Base-by-base conservation (phyloP, 2,888 invertebrate species). In the Microctonus aethiopoides region DNA sequence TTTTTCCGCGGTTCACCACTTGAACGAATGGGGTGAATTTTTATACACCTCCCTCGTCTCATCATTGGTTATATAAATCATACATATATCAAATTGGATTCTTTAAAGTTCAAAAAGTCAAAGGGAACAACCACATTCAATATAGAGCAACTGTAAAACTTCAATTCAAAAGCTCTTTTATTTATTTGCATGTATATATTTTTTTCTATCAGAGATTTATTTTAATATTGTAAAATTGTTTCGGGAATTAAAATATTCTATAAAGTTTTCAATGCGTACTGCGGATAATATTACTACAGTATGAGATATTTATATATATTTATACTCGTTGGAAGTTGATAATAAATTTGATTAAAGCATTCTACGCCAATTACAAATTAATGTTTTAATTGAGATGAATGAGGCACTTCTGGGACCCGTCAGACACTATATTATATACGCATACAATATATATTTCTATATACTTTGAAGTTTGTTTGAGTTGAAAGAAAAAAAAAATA, bases 321-420 rank as follows among this genome's bases (percentile, higher is more conserved):
- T 39, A n/a, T 39, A 13, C 1, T 2, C 39, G n/a, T 39, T 39
- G 46, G 9, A 26, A 54, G 24, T 54, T 54, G 71, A 63, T 76
- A 72, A 78, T 79, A 77, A 79, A 79, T 80, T 76, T 73, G 75
- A 80, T 80, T 78, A 79, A n/a, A 76, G 75, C 73, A 77, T 79
- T 75, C 75, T 60, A 68, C 74, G 63, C 74, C 76, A 78, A 80
- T 79, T 80, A 76, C 77, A 75, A 80, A 79, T 76, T 78, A 78
- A 79, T 72, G 72, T 72, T 71, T 76, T 77, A 81, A 81, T 81
- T 75, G 77, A 80, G 79, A 78, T 72, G 74, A 77, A 79, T 76
- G 80, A 77, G 73, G 29, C 16, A 32, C 57, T 57, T 57, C 32
- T 57, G 57, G 34, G 57, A 57, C n/a, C 7, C 11, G 26, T 56